Evolutionary conservation across 2,888 invertebrate species (phyloP).

Genomic region (Eulithis testata): DNA sequence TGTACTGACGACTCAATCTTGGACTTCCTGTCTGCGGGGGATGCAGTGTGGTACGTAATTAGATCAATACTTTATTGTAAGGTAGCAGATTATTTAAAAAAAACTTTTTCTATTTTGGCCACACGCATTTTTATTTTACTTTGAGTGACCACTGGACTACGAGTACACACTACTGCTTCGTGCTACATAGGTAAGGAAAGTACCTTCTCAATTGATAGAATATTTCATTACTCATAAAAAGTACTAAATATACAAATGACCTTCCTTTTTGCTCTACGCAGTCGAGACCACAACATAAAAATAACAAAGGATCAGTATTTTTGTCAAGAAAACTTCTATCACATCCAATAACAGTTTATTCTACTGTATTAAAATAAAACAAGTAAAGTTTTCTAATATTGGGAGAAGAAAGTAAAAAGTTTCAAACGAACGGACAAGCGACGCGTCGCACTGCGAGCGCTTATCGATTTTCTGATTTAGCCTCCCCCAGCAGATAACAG

Average conservation of each 20-base stretch:
- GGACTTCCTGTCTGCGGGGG: slow-evolving; percentile 57
- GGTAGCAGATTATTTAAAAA: slow-evolving; percentile 6
- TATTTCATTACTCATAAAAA: too few relatives aligned
- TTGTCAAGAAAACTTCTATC: slow-evolving; percentile 21
- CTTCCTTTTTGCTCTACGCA: too few relatives aligned
- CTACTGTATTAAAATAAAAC: slow-evolving; percentile 42
- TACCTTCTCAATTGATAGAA: too few relatives aligned
- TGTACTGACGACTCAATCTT: slow-evolving; percentile 74
- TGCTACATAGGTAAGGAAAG: too few relatives aligned
- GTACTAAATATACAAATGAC: too few relatives aligned
- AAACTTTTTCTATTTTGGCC: slow-evolving; percentile 1
- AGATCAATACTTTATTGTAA: slow-evolving; percentile 14
- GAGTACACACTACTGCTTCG: too few relatives aligned
- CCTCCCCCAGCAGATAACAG: slow-evolving; percentile 77
- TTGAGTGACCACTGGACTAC: too few relatives aligned
- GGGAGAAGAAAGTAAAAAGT: slow-evolving; percentile 53
- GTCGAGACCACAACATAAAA: background rate
- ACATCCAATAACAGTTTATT: slow-evolving; percentile 30
- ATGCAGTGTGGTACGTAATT: slow-evolving; percentile 21
- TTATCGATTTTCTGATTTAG: slow-evolving; percentile 82
- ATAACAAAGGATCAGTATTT: slow-evolving; percentile 11
- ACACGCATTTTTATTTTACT: background rate
- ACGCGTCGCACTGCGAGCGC: slow-evolving; percentile 52
- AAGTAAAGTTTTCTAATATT: slow-evolving; percentile 48
- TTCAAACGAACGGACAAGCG: slow-evolving; percentile 43